These are phyloP conservation scores for Callinectes sapidus DNA, from an alignment of 2,888 invertebrate species.

Conservation along the genomic window DNA sequence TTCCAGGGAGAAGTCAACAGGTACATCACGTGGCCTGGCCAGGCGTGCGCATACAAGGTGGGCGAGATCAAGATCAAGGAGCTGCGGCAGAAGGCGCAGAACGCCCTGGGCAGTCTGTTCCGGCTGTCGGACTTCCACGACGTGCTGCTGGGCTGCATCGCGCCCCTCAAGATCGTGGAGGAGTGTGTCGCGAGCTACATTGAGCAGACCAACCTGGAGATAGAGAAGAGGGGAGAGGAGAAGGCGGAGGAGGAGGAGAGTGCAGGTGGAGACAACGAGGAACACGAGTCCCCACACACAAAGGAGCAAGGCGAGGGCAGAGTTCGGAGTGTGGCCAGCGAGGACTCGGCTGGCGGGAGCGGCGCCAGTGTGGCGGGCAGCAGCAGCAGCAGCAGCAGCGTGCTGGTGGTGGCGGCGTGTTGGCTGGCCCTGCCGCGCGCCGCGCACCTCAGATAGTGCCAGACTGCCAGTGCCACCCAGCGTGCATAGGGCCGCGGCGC, in stretches of 20 bases:
- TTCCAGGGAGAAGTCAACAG: conserved; percentile 61
- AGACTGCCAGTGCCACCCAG: too few species aligned
- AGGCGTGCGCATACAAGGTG: conserved; percentile 68
- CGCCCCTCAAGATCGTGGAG: conserved; percentile 67
- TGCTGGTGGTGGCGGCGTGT: background rate
- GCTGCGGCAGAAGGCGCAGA: conserved; percentile 69
- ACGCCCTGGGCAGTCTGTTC: conserved; percentile 68
- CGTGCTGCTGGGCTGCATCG: conserved; percentile 64
- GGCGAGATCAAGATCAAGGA: conserved; percentile 72
- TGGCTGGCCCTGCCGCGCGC: background rate
- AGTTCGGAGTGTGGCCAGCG: background rate
- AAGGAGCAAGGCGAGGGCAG: background rate
- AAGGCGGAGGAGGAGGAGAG: background rate
- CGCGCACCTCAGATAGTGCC: conserved; percentile 26
- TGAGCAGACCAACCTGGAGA: conserved; percentile 40
- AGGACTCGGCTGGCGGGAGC: background rate
- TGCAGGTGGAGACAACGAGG: background rate
- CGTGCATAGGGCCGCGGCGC: background rate
- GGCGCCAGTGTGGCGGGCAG: background rate
- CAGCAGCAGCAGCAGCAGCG: background rate
- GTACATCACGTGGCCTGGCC: conserved; percentile 67
- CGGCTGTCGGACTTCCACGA: conserved; percentile 66
- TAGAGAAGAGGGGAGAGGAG: conserved; percentile 33
- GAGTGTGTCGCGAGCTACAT: conserved; percentile 68
- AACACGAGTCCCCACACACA: conserved; percentile 2